phyloP scores from a whole-genome alignment of 2,113 vertebrate species.

The Puffinus mauretanicus region DNA sequence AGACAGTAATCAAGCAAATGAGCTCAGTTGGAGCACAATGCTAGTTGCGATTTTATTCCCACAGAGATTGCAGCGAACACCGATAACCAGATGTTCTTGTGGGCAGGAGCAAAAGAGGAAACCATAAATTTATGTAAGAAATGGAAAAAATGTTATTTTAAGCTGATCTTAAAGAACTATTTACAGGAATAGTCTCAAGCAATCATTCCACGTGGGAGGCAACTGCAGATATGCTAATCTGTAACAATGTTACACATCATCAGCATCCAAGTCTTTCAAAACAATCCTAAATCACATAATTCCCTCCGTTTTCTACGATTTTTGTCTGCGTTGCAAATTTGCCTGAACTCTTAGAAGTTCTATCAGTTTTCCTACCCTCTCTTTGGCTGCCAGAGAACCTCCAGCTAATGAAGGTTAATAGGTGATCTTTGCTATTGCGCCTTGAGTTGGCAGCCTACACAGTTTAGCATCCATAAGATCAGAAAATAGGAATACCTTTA shows the following conservation, averaged over 20 bases:
- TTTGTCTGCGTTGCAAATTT: not conserved
- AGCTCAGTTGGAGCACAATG: not conserved
- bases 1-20: conserved; percentile 7
- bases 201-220: not conserved
- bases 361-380: not conserved
- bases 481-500: not conserved
- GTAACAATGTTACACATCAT: not conserved
- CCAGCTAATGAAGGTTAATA: fast-evolving
- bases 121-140: not conserved
- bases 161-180: not conserved
- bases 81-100: not conserved
- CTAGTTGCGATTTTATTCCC: not conserved
- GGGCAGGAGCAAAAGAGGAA: not conserved
- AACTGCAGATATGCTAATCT: not conserved
- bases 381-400: not conserved
- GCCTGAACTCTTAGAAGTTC: not conserved
- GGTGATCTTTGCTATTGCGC: fast-evolving
- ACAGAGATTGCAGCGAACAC: not conserved
- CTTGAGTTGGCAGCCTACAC: not conserved
- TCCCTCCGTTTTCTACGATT: not conserved
- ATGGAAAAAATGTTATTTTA: not conserved
- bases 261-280: not conserved
- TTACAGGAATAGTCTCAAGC: not conserved
- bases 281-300: not conserved
- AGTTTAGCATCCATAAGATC: not conserved